Base-by-base conservation (phyloP, 2,888 invertebrate genomes). In the Euplexia lucipara region DNA sequence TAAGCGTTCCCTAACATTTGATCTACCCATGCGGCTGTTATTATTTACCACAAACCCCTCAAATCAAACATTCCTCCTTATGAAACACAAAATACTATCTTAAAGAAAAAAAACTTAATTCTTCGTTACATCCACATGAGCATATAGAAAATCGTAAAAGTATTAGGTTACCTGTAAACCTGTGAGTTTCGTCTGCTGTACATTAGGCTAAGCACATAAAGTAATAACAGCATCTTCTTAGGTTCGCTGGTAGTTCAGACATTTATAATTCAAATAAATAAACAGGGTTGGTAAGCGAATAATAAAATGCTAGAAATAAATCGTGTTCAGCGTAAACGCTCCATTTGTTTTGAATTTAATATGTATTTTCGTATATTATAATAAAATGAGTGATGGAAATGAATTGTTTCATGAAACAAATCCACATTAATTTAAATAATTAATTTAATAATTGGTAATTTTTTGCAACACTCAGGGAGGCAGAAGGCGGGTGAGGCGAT, bases 381-480 rank as follows among this genome's bases (percentile, higher is more conserved):
- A 12, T 18, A 10, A 10, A 9, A 32, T 10, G n/a, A 49, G 8
- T n/a, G 22, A 18, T n/a, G 1, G 18, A n/a, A 42, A 35, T 18
- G 1, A 34, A 34, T 34, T 30, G 9, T 16, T 9, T 30, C 16
- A 35, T 35, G 12, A 6, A 35, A 34, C n/a, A 57, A 57, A 34
- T 34, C 26, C 26, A 48, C 22, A 41, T 71, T 22, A 10, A 61
- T 63, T 68, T 44, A n/a, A n/a, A n/a, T n/a, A n/a, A n/a, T n/a
- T n/a, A n/a, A n/a, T n/a, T n/a, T n/a, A n/a, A n/a, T n/a, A n/a
- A n/a, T n/a, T n/a, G n/a, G 22, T n/a, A 54, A 32, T 35, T 47
- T 60, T 62, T 59, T 2, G 70, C 45, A 71, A 76, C 22, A 58
- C 34, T 37, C 22, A 35, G 18, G 41, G 54, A 66, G 59, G 63